Percentiles rank a stretch among this genome's conserved stretches.
phyloP scores from a whole-genome alignment of 1,140 invertebrate species.

The Tetramorium parvispinum region DNA sequence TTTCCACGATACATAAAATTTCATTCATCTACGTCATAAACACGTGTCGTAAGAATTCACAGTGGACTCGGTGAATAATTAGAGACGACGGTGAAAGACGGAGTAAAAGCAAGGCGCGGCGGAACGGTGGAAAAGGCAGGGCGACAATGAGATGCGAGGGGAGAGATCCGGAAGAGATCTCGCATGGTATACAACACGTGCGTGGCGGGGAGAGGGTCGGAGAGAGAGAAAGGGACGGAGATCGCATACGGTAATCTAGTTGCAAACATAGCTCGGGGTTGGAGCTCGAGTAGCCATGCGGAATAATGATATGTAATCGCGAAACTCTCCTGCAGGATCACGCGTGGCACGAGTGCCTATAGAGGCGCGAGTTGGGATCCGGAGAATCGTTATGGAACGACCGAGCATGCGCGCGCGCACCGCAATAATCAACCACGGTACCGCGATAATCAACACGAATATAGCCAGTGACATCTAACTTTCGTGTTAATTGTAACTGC shows the following conservation, averaged over 20 bases:
- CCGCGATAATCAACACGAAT: conserved; percentile 11
- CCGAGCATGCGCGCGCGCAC: conserved; percentile 3
- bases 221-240: not conserved
- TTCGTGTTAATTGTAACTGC: conserved; percentile 36
- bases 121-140: not conserved
- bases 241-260: conserved; percentile 77
- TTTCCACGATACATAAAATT: not conserved
- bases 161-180: conserved; percentile 6
- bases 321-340: conserved; percentile 76
- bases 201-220: not conserved
- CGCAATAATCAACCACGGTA: conserved; percentile 25
- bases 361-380: conserved; percentile 10
- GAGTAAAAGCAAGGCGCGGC: not conserved
- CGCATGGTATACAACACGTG: not conserved
- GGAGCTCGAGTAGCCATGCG: conserved; percentile 80
- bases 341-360: conserved; percentile 27
- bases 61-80: conserved; percentile 65
- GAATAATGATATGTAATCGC: conserved; percentile 84
- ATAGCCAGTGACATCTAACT: conserved; percentile 37
- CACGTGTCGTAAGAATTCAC: not conserved
- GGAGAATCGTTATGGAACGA: conserved; percentile 54
- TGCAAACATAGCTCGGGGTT: conserved; percentile 77
- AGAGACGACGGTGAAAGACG: conserved; percentile 34
- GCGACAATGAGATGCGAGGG: conserved; percentile 36
- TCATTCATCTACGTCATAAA: conserved; percentile 15